These are phyloP conservation scores for Operophtera brumata DNA, from an alignment of 2,888 invertebrate genomes.

Conservation along the genomic window DNA sequence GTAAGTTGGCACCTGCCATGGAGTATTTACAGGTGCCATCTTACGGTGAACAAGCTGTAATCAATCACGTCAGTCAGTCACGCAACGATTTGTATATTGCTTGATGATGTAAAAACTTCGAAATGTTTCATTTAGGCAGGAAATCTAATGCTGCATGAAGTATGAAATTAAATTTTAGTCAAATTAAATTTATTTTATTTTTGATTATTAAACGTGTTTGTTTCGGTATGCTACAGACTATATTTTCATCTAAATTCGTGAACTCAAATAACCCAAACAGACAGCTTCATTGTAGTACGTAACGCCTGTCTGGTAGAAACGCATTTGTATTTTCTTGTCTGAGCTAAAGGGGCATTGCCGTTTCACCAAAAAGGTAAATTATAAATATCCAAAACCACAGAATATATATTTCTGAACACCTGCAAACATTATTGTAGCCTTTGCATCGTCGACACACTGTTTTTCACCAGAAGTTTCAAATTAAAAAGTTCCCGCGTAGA, in stretches of 20 bases:
- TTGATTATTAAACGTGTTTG: not conserved
- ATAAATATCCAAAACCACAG: too few relatives aligned
- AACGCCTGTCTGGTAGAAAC: not conserved
- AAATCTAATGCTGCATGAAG: too few relatives aligned
- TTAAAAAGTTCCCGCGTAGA: conserved; percentile 45
- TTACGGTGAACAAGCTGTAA: too few relatives aligned
- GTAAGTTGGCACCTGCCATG: too few relatives aligned
- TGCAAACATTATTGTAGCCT: not conserved
- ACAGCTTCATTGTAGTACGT: not conserved
- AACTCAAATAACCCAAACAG: not conserved
- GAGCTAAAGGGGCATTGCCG: conserved; percentile 1
- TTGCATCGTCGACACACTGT: not conserved
- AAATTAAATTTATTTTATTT: not conserved
- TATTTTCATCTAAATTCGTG: not conserved
- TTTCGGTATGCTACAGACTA: not conserved
- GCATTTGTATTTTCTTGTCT: conserved; percentile 1
- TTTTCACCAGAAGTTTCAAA: conserved; percentile 36
- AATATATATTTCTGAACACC: too few relatives aligned
- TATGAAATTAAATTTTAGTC: not conserved
- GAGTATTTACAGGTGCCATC: too few relatives aligned
- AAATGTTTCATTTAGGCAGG: too few relatives aligned
- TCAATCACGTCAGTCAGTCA: too few relatives aligned
- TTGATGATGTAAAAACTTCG: too few relatives aligned
- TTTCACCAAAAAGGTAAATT: too few relatives aligned
- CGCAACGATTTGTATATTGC: too few relatives aligned